Base-by-base conservation (phyloP, 1,140 invertebrate species). In the Sycophila sp. region DNA sequence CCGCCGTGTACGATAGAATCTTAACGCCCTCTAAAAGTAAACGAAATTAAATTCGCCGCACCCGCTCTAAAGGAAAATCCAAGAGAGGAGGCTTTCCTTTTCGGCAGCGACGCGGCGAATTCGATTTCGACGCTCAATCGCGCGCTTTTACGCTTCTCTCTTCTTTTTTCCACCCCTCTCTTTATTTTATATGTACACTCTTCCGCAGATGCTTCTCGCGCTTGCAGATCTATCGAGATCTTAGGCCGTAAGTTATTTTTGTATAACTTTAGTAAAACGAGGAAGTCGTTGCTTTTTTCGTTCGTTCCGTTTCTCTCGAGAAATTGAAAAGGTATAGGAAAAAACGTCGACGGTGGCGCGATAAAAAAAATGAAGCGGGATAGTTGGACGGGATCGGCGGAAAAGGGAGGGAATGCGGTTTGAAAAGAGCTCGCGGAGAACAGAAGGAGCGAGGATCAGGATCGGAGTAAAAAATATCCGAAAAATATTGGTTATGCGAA, bases 1-100 rank as follows among this genome's bases (percentile, higher is more conserved):
- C 75, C 77, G 78, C 72, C 78, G 80, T 78, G 68, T 71, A n/a
- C 68, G 81, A 83, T 83, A 81, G 56, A 58, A 83, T 82, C 81
- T 83, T 81, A 81, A 82, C 76, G 81, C 74, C 68, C 74, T 76
- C 76, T 75, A 70, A 75, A 75, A 80, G 76, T 77, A 75, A 81
- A 81, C 78, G 75, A 79, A 83, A 82, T 81, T 83, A 83, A 82
- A 83, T 81, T 78, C 77, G 72, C 72, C 34, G 26, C n/a, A 4
- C 26, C 10, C 15, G 17, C 6, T 49, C 2, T 2, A n/a, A 2
- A 3, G 49, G 11, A 15, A 19, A 32, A 36, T 22, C 7, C 19
- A 36, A 19, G 36, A 36, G 1, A 15, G 28, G 17, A 47, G 42
- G 10, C 28, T 6, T 17, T 51, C 40, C 34, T 32, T 65, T 65